Conservation (phyloP, 2,113 vertebrate species). For the Laterallus jamaicensis region DNA sequence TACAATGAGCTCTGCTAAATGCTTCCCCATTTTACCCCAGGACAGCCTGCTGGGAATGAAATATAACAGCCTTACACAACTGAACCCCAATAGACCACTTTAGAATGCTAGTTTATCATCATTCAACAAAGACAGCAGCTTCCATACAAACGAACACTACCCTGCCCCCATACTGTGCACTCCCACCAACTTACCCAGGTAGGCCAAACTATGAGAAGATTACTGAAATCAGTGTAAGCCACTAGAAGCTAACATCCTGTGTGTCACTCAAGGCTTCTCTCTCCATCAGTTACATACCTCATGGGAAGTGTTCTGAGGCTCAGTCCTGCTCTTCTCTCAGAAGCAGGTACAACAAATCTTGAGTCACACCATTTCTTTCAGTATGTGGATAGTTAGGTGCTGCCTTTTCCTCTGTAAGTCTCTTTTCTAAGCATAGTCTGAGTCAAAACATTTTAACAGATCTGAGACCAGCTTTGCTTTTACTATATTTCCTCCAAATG, state of each 20-base stretch:
- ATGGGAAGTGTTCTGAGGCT: neutral
- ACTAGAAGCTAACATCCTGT: neutral
- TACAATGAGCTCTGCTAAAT: neutral
- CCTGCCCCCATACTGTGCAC: accelerated
- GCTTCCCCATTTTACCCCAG: neutral
- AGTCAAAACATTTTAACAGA: neutral
- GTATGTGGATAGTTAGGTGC: neutral
- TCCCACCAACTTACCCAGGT: neutral
- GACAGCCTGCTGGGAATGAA: neutral
- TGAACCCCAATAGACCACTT: neutral
- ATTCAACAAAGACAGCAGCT: neutral
- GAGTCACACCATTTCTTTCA: neutral
- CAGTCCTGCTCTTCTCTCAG: neutral
- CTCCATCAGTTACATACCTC: neutral
- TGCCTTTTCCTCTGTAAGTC: neutral
- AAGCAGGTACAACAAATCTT: neutral
- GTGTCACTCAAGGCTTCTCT: neutral
- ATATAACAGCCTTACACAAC: neutral
- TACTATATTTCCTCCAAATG: neutral
- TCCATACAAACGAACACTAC: neutral
- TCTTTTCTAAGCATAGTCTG: neutral
- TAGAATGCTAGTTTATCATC: neutral
- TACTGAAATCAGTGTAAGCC: neutral
- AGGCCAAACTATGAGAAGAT: neutral
- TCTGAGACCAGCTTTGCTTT: neutral